phyloP scores from a whole-genome alignment of 1,140 invertebrate species.

The Orius insidiosus region DNA sequence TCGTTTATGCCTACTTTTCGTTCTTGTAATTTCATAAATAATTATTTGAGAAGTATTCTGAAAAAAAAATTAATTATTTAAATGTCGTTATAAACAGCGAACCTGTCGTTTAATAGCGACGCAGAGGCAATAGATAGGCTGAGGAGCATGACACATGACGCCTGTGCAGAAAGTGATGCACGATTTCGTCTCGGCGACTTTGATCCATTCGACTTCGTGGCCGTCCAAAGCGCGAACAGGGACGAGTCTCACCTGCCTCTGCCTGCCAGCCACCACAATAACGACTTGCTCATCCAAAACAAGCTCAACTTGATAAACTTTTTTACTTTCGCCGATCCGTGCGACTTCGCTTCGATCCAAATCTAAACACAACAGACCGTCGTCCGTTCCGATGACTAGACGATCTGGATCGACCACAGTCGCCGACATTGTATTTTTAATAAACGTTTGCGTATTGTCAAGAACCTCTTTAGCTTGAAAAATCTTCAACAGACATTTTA shows the following conservation, averaged over 20 bases:
- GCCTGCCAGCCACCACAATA: constrained; percentile 78
- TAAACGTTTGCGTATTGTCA: constrained; percentile 66
- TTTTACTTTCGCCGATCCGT: constrained; percentile 71
- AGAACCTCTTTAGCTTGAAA: constrained; percentile 81
- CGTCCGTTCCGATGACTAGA: constrained; percentile 81
- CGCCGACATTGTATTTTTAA: constrained; percentile 72
- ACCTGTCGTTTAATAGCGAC: constrained; percentile 87
- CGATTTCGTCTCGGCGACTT: constrained; percentile 75
- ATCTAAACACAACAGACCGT: constrained; percentile 89
- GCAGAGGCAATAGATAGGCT: constrained; percentile 60
- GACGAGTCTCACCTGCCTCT: constrained; percentile 78
- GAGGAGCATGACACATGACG: constrained; percentile 36
- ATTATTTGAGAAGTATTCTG: constrained; percentile 61
- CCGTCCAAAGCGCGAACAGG: constrained; percentile 86
- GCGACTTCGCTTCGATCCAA: constrained; percentile 74
- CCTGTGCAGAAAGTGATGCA: constrained; percentile 68
- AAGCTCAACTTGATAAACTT: constrained; percentile 73
- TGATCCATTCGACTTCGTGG: constrained; percentile 92
- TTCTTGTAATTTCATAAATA: constrained; percentile 86
- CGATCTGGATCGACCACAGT: constrained; percentile 77
- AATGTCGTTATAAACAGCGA: constrained; percentile 16
- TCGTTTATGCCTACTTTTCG: constrained; percentile 67
- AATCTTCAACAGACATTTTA: constrained; percentile 33
- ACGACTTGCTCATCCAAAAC: constrained; percentile 74
- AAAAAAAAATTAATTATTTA: constrained; percentile 7